These are phyloP conservation scores for Conomelus anceps DNA, from an alignment of 2,888 invertebrate species.

Conservation along the genomic window DNA sequence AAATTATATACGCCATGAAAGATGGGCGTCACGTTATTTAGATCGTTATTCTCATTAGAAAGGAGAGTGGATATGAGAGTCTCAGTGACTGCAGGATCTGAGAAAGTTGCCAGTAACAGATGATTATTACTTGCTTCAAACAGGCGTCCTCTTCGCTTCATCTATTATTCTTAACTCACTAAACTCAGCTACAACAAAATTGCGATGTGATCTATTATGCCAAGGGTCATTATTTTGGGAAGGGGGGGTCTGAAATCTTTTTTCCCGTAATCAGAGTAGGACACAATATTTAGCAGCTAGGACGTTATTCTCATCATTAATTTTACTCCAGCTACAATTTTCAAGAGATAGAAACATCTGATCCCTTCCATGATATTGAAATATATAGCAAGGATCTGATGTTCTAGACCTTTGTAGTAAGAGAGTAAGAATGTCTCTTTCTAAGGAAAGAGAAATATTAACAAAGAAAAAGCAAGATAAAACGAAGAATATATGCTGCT, in stretches of 20 bases:
- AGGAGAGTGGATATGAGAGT: background rate
- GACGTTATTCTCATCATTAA: background rate
- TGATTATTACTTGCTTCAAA: background rate
- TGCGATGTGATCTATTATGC: background rate
- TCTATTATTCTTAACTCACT: background rate
- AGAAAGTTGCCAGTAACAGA: background rate
- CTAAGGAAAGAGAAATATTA: no score
- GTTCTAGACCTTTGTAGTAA: no score
- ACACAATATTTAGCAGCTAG: background rate
- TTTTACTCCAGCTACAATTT: background rate
- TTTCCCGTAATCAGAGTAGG: background rate
- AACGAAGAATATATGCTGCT: no score
- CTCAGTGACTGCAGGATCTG: background rate
- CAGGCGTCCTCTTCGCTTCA: background rate
- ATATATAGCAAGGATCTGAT: background rate
- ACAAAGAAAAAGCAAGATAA: no score
- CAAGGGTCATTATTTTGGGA: background rate
- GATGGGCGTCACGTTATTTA: background rate
- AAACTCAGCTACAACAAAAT: background rate
- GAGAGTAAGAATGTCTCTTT: no score
- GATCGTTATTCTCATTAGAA: background rate
- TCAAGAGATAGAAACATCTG: background rate
- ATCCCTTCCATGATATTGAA: background rate
- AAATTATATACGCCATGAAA: background rate
- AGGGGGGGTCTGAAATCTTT: background rate